Conservation (phyloP, 2,888 invertebrate species). For the Sinohyriopsis cumingii region DNA sequence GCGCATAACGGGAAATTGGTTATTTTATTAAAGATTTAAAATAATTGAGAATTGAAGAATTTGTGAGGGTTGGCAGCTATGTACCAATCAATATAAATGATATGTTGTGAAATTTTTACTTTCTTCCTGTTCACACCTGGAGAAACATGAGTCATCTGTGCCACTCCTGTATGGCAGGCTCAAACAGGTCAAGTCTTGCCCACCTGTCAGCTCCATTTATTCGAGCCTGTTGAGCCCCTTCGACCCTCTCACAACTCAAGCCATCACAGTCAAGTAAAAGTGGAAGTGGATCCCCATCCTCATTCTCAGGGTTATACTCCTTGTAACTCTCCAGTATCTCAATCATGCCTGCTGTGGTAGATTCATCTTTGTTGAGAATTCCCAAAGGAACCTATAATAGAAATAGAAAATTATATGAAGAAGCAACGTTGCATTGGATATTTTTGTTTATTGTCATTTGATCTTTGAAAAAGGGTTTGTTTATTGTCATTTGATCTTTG, state of each 20-base stretch:
- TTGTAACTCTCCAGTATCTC: no score
- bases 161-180: slow-evolving; percentile 24
- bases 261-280: slow-evolving; percentile 20
- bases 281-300: slow-evolving; percentile 10
- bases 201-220: slow-evolving; percentile 15
- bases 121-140: slow-evolving; percentile 10
- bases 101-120: neutral
- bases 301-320: no score
- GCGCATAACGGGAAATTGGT: no score
- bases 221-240: slow-evolving; percentile 11
- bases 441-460: neutral
- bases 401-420: neutral
- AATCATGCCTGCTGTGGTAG: slow-evolving; percentile 18
- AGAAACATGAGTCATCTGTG: slow-evolving; percentile 17
- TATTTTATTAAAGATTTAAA: no score
- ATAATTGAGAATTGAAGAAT: no score
- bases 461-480: no score
- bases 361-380: slow-evolving; percentile 10
- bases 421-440: no score
- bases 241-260: slow-evolving; percentile 14
- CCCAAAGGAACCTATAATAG: slow-evolving; percentile 14
- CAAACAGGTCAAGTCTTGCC: slow-evolving; percentile 14
- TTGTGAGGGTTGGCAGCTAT: no score
- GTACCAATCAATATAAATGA: no score
- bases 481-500: no score